Evolutionary conservation across 2,888 invertebrate species (phyloP), one percentile per base, ranked within the genome.

Genomic region (Zhuqinia jingwanae): DNA sequence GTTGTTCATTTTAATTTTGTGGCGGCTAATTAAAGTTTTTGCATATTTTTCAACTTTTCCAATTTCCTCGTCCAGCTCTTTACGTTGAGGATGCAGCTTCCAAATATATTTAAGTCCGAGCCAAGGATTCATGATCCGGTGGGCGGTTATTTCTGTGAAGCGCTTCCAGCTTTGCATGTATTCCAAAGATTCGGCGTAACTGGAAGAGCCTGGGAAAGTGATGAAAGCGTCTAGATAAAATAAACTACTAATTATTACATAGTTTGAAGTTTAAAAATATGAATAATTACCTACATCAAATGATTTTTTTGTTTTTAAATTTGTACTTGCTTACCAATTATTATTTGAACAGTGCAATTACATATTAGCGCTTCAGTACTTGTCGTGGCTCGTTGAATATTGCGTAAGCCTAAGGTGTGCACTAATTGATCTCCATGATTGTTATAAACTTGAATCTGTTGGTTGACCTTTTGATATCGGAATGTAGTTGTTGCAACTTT

Each of bases 261-360:
- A 13, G 47, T 45, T 13, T 45, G 47, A 13, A 8, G 47, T 45
- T 13, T 13, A 45, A 8, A 13, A 45, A 45, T 36, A 6, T 36
- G 8, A 36, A 36, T 6, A 36, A 36, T 36, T 36, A 36, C 3
- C 36, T 3, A 36, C 3, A 8, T 36, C 36, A n/a, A n/a, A n/a
- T n/a, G 36, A 36, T 36, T 36, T 36, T 36, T 8, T 36, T 36
- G 36, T 36, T 11, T 45, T 45, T 8, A 45, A 45, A 11, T 45
- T 11, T 45, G n/a, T n/a, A n/a, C n/a, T n/a, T n/a, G n/a, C 36
- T 36, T 68, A 70, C 70, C 70, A 47, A 70, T 47, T 1, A 70
- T 47, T 3, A 70, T 70, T 17, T 50, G 45, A 3, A 50, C 70
- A 1, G 27, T 25, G n/a, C 53, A 76, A 8, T n/a, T 56, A 8